Conservation (phyloP, 1,140 invertebrate genomes). For the Saccostrea glomerata region DNA sequence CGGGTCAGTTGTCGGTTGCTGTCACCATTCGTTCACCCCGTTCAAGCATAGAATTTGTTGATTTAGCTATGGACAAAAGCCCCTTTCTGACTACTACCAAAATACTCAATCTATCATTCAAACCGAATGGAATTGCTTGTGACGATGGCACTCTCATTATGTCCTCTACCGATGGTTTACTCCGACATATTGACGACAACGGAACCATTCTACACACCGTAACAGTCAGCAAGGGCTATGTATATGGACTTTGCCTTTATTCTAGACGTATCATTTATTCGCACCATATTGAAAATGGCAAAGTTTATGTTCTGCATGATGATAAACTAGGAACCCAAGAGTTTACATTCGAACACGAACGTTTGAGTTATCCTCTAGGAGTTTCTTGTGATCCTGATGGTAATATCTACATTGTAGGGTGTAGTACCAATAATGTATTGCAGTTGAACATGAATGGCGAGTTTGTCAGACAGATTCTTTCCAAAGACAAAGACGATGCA, state of each 20-base stretch:
- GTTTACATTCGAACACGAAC: conserved; percentile 2
- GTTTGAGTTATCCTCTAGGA: conserved; percentile 1
- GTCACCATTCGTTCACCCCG: not conserved
- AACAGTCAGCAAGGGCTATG: not conserved
- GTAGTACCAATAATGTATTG: conserved; percentile 30
- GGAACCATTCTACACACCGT: not conserved
- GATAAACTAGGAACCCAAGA: not conserved
- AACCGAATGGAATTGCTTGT: not conserved
- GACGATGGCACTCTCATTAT: not conserved
- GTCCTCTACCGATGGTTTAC: not conserved
- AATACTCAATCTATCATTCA: not conserved
- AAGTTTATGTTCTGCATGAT: not conserved
- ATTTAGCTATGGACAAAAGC: not conserved
- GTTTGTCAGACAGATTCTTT: not conserved
- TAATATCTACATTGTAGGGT: conserved; percentile 25
- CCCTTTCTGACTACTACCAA: not conserved
- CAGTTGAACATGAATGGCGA: not conserved
- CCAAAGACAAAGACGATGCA: not conserved
- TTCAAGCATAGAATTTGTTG: not conserved
- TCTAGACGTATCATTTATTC: conserved; percentile 25
- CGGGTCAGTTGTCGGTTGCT: not conserved
- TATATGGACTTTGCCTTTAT: conserved; percentile 1
- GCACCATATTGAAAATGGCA: not conserved
- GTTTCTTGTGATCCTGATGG: not conserved
- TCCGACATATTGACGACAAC: not conserved